Evolutionary conservation across 2,888 invertebrate genomes (phyloP), one percentile per base, ranked within the genome.

Genomic region (Athripsodes cinereus): DNA sequence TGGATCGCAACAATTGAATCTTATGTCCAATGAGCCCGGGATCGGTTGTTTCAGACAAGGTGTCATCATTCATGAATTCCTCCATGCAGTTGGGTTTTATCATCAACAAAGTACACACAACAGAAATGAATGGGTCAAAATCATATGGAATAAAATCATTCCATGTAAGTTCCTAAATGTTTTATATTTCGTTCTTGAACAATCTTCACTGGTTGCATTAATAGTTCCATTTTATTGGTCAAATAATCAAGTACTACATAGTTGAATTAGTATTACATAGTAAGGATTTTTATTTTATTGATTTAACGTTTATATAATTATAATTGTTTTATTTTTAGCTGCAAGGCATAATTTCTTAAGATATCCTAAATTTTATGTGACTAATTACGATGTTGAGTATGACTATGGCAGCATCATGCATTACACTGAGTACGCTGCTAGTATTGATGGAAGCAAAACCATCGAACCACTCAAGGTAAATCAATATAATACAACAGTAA

Each of bases 71-170:
- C 90, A 92, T 68, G 92, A 92, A 70, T 78, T 92, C 69, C 77
- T 92, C 66, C 92, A 92, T 67, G 85, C 87, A 0, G 70, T 90
- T 1, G 92, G 92, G 0, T 91, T 92, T 71, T 88, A 87, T 69
- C 92, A 92, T 68, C 90, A 91, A 74, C 92, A 92, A 69, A 88
- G 87, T 68, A 81, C 90, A 16, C 82, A 84, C 16, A 85, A 92
- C 71, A 81, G 92, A 63, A 90, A 92, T 67, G 80, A 86, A 1
- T 62, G 18, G 22, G 60, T 62, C 44, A 57, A 47, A 22, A 57
- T 62, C 13, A 72, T 83, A 53, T 87, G 86, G 83, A 82, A 86
- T 35, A 90, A 91, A 68, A 87, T 88, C 52, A 71, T 72, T 65
- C 66, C 72, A 65, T 84, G 86, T 84, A 2, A 16, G 22, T 35